Evolutionary conservation across 2,797 vertebrate genomes (phyloP).

Genomic region (Ambastaia sidthimunki): DNA sequence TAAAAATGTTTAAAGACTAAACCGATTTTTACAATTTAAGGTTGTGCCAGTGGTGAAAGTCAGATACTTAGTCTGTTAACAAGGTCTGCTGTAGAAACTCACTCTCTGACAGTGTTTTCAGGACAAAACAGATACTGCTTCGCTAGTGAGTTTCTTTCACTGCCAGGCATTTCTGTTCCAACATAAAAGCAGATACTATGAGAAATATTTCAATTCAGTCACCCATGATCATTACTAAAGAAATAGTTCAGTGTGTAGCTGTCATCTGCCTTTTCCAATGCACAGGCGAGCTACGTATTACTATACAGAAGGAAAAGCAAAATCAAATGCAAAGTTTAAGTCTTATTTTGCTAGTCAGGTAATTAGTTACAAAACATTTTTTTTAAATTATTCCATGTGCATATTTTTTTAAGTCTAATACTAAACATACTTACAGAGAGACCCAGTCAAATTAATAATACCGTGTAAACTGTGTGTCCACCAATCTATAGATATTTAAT

Average conservation of each 20-base stretch:
- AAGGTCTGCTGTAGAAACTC: not conserved
- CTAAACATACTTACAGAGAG: not conserved
- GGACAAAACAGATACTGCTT: not conserved
- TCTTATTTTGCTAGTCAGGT: not conserved
- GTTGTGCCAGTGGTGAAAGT: too few species aligned
- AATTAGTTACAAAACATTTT: not conserved
- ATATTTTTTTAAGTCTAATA: not conserved
- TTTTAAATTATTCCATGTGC: not conserved
- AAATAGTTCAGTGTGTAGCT: not conserved
- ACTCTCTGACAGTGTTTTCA: not conserved
- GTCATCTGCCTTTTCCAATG: not conserved
- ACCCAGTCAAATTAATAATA: not conserved
- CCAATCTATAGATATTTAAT: not conserved
- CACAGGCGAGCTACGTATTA: not conserved
- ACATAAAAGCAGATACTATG: not conserved
- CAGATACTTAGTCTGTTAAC: too few species aligned
- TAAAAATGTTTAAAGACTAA: too few species aligned
- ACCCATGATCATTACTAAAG: not conserved
- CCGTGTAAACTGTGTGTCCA: not conserved
- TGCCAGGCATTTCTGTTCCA: not conserved
- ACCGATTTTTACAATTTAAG: too few species aligned
- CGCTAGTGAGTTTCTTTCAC: not conserved
- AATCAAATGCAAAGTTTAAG: not conserved
- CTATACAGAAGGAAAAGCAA: not conserved
- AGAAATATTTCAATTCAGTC: conserved; percentile 7